A percentile compares a stretch with the other conserved stretches of the same genome.
Conservation (phyloP, 2,888 invertebrate genomes). For the Hyppa rectilinea region DNA sequence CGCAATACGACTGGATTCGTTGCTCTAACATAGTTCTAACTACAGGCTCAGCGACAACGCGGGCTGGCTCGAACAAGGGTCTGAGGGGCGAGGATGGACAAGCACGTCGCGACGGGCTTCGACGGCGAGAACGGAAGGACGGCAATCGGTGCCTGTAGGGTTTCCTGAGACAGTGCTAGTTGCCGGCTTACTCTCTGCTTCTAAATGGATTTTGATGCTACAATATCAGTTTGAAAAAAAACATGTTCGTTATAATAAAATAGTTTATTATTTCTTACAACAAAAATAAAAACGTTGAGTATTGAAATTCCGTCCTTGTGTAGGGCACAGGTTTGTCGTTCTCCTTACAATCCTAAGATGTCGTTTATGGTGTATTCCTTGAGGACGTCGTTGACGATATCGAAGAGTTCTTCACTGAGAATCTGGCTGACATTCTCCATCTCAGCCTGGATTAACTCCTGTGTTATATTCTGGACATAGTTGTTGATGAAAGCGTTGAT, state of each 20-base stretch:
- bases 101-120: no score
- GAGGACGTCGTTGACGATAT: slow-evolving; percentile 75
- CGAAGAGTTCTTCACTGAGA: slow-evolving; percentile 76
- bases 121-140: no score
- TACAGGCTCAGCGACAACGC: no score
- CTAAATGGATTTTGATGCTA: no score
- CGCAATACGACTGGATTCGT: no score
- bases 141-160: no score
- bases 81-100: no score
- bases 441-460: slow-evolving; percentile 74
- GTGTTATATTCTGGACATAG: slow-evolving; percentile 73
- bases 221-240: no score
- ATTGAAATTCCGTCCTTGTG: slow-evolving; percentile 21
- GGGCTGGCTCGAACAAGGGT: no score
- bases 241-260: neutral
- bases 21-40: no score
- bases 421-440: slow-evolving; percentile 70
- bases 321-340: neutral
- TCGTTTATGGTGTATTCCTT: slow-evolving; percentile 75
- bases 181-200: no score
- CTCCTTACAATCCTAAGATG: slow-evolving; percentile 62
- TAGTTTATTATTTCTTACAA: neutral
- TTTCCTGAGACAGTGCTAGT: no score
- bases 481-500: slow-evolving; percentile 76
- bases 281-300: slow-evolving; percentile 30